Evolutionary conservation across 92 coral and sea anemone genomes (phyloP), one percentile per base, ranked within the genome.

Genomic region (Zoanthus sociatus): DNA sequence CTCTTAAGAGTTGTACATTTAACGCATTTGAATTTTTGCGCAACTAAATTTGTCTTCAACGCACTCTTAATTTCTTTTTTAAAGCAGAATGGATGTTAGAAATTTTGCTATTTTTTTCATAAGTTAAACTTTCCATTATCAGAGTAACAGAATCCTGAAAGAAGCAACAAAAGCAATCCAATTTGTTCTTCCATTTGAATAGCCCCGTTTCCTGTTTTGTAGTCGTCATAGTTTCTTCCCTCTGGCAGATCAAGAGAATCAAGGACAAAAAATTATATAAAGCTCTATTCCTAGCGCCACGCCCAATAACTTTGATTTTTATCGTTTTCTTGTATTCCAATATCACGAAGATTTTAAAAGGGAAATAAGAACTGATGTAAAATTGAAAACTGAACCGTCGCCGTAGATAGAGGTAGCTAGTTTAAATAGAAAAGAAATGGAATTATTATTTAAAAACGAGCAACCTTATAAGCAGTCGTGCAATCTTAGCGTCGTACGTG

Each of bases 231-330:
- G 26, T 54, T 9, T 20, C 21, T n/a, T 16, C 82, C 82, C 82
- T 20, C 61, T 77, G 82, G 82, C 82, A 30, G 46, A 21, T 15
- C 45, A 30, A 30, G 66, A n/a, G 61, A 77, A 55, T 26, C 53
- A 30, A 31, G 11, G 54, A 20, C 26, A 26, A 21, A 5, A 6
- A 15, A 67, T 54, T 54, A 26, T 77, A 54, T 14, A 9, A 51
- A 10, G 46, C 46, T 26, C 30, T 11, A 31, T 77, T 77, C 30
- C 14, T 76, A 77, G 30, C 46, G 21, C 45, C 82, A 51, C 82
- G 82, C 82, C 82, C 82, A 53, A 5, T 3, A 0, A 16, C 17
- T 12, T 77, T 77, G 82, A 77, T 77, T 77, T 77, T 77, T 77
- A 77, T 51, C 45, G 21, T 77, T 77, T 75, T 11, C 31, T 53